These are phyloP conservation scores for Diplodus puntazzo DNA, from an alignment of 2,797 vertebrate genomes.

Conservation along the genomic window DNA sequence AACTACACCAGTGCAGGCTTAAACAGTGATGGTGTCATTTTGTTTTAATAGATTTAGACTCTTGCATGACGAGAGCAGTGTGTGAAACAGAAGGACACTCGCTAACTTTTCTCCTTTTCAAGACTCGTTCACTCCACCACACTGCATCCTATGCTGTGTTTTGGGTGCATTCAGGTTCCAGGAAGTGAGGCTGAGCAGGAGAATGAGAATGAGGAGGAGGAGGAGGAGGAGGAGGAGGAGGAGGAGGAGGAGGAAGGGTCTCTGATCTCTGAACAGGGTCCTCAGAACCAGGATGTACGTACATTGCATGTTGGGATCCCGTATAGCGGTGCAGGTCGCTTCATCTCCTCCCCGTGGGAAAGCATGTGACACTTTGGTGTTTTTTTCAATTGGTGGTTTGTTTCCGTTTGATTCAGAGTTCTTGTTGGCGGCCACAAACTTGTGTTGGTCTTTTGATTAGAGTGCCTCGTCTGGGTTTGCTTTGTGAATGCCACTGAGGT, in stretches of 20 bases:
- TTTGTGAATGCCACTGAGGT: slow-evolving; percentile 25
- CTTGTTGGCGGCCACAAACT: slow-evolving; percentile 25
- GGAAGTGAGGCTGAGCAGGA: slow-evolving; percentile 83
- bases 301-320: slow-evolving; percentile 81
- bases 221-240: slow-evolving; percentile 69
- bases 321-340: slow-evolving; percentile 57
- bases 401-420: slow-evolving; percentile 48
- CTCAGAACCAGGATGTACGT: slow-evolving; percentile 87
- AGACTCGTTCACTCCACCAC: slow-evolving; percentile 69
- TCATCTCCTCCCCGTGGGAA: slow-evolving; percentile 38
- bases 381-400: slow-evolving; percentile 56
- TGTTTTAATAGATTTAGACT: not conserved
- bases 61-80: slow-evolving; percentile 28
- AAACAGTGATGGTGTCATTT: not conserved
- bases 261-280: slow-evolving; percentile 84
- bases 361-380: slow-evolving; percentile 67
- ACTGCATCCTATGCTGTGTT: slow-evolving; percentile 81
- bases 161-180: slow-evolving; percentile 86
- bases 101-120: slow-evolving; percentile 70
- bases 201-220: slow-evolving; percentile 67
- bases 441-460: slow-evolving; percentile 8
- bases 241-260: slow-evolving; percentile 82
- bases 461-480: slow-evolving; percentile 28
- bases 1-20: slow-evolving; percentile 35
- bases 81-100: slow-evolving; percentile 44